Evolutionary conservation across 2,113 vertebrate genomes (phyloP).

Genomic region (Excalfactoria chinensis): DNA sequence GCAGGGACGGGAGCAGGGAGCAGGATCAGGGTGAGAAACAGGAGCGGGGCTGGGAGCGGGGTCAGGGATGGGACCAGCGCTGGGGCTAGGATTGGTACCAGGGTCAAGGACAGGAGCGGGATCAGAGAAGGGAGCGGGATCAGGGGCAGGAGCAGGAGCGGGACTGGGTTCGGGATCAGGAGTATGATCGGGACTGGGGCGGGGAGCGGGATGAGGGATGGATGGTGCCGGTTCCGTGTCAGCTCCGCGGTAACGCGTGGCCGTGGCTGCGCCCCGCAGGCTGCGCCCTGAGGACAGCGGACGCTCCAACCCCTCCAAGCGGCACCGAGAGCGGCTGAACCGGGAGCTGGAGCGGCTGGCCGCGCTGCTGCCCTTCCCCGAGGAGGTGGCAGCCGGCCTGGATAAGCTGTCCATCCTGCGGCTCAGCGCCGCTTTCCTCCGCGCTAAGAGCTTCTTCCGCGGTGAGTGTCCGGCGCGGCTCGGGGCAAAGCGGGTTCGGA

Average conservation of each 20-base stretch:
- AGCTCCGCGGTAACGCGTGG: background rate
- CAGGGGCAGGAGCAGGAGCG: too few species aligned
- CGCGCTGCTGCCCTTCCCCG: slow-evolving; percentile 69
- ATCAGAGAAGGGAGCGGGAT: too few species aligned
- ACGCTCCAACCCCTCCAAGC: slow-evolving; percentile 76
- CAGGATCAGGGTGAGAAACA: too few species aligned
- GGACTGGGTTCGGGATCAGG: too few species aligned
- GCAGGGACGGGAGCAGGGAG: too few species aligned
- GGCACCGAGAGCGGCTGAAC: slow-evolving; percentile 78
- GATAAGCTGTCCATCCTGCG: slow-evolving; percentile 78
- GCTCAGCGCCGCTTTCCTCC: slow-evolving; percentile 75
- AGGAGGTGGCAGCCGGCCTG: slow-evolving; percentile 72
- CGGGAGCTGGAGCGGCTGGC: slow-evolving; percentile 76
- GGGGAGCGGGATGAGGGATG: background rate
- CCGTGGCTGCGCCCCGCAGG: slow-evolving; percentile 20
- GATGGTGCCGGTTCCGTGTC: background rate
- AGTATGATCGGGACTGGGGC: background rate
- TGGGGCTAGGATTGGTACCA: too few species aligned
- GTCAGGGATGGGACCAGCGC: too few species aligned
- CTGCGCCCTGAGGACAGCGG: slow-evolving; percentile 39
- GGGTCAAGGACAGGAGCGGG: too few species aligned
- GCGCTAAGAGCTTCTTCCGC: slow-evolving; percentile 71
- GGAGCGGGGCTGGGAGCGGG: background rate
- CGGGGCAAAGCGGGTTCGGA: too few species aligned
- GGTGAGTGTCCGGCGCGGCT: slow-evolving; percentile 36